phyloP scores from a whole-genome alignment of 2,888 invertebrate species.

The Drosophila birchii region DNA sequence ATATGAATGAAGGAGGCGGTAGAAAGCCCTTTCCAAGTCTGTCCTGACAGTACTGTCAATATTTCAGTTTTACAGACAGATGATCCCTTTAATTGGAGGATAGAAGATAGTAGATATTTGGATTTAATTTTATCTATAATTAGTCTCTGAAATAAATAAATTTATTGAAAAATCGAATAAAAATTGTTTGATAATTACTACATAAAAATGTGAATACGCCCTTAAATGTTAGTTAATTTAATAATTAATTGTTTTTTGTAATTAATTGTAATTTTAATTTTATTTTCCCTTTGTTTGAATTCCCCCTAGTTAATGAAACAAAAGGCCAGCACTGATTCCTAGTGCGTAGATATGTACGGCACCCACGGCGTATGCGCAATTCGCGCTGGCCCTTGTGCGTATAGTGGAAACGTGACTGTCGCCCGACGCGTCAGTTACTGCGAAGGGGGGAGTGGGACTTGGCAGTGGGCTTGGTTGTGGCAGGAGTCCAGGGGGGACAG shows the following conservation, averaged over 20 bases:
- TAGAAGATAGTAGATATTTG: not conserved
- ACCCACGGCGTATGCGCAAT: constrained; percentile 78
- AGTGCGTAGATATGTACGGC: constrained; percentile 70
- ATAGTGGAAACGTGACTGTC: constrained; percentile 69
- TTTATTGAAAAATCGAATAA: no score
- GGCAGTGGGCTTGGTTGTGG: not conserved
- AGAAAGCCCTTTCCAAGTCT: not conserved
- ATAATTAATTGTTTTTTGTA: not conserved
- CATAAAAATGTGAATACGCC: no score
- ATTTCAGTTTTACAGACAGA: not conserved
- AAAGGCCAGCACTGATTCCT: constrained; percentile 1
- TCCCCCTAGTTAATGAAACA: not conserved
- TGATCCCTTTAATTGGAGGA: not conserved
- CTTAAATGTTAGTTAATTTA: not conserved
- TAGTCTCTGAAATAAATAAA: no score
- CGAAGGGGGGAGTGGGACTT: not conserved
- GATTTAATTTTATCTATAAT: no score
- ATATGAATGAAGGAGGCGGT: constrained; percentile 39
- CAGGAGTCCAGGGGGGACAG: not conserved
- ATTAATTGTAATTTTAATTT: not conserved
- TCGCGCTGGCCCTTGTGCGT: constrained; percentile 60
- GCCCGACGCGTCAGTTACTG: constrained; percentile 34
- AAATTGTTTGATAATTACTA: no score
- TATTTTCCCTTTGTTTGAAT: not conserved
- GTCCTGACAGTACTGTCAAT: constrained; percentile 5